Percentiles rank a stretch among this genome's conserved stretches.
phyloP scores from a whole-genome alignment of 1,140 invertebrate species.

The Drosophila prosaltans region DNA sequence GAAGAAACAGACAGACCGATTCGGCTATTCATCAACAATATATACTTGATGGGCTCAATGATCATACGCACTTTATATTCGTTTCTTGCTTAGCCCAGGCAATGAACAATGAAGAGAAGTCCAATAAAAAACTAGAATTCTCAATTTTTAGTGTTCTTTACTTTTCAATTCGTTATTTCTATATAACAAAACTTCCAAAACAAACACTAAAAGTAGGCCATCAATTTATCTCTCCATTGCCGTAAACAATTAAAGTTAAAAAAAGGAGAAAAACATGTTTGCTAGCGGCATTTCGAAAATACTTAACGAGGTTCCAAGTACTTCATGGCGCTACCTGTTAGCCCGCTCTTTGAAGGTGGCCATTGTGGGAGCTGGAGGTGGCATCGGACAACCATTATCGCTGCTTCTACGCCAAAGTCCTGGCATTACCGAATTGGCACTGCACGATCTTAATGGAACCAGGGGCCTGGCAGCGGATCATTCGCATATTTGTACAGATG shows the following conservation, averaged over 20 bases:
- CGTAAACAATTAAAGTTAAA: not conserved
- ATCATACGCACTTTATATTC: too few relatives aligned
- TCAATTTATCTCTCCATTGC: too few relatives aligned
- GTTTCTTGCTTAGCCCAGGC: too few relatives aligned
- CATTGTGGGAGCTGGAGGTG: conserved; percentile 92
- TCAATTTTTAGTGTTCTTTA: too few relatives aligned
- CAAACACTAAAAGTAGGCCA: too few relatives aligned
- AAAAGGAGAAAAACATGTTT: not conserved
- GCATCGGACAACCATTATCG: conserved; percentile 88
- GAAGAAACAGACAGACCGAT: too few relatives aligned
- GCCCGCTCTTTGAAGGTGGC: conserved; percentile 86
- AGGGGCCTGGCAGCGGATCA: conserved; percentile 94
- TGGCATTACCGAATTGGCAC: conserved; percentile 87
- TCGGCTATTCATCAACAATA: too few relatives aligned
- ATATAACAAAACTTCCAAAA: too few relatives aligned
- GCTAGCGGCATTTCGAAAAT: not conserved
- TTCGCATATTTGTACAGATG: conserved; percentile 90
- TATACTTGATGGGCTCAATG: too few relatives aligned
- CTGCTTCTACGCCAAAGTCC: conserved; percentile 91
- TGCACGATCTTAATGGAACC: conserved; percentile 91
- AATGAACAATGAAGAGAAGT: too few relatives aligned
- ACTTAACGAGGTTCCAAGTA: not conserved
- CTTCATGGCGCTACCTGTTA: conserved; percentile 8
- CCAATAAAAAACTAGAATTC: too few relatives aligned
- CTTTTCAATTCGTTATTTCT: too few relatives aligned